Evolutionary conservation across 1,140 invertebrate species (phyloP), one percentile per base, ranked within the genome.

Genomic region (Drosophila lacertosa): DNA sequence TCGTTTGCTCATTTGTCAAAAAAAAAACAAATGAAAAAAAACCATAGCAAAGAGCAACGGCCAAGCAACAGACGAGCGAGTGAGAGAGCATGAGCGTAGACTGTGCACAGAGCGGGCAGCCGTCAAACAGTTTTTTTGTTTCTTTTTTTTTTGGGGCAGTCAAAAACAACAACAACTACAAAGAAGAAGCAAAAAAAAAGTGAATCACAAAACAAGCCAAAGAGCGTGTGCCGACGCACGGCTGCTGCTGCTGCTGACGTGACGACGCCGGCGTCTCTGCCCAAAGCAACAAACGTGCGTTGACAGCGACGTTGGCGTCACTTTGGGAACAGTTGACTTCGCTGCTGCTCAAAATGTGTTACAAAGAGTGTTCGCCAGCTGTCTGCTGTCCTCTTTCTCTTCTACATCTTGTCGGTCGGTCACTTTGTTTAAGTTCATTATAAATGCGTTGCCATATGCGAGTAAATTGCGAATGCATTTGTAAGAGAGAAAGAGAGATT

Each of bases 1-100:
- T 65, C 51, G 53, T 65, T 65, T 65, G 40, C 62, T 65, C 62
- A 65, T 65, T 65, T 65, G 62, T 65, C 62, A 55, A 37, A 55
- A 44, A 51, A 39, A 35, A 37, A 47, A 47, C n/a, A 47, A 47
- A 16, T 47, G 15, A 6, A 50, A 20, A 13, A 22, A 4, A 22
- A 54, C 11, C n/a, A 7, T 20, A 37, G 50, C 39, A 64, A 37
- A 64, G 60, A 64, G 60, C 60, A 64, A 64, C 48, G 50, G 40
- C 60, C 60, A 54, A 11, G 29, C 50, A 54, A 16, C 37, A 22
- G 40, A 32, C 48, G 37, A 10, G n/a, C 15, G 50, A 18, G 35
- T 7, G 35, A 51, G 47, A 63, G 45, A 35, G 42, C 11, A 11
- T 11, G 16, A 57, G 44, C 44, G 32, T 13, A 51, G 29, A 48